Conservation (phyloP, 1,140 invertebrate genomes). For the Camponotus floridanus region DNA sequence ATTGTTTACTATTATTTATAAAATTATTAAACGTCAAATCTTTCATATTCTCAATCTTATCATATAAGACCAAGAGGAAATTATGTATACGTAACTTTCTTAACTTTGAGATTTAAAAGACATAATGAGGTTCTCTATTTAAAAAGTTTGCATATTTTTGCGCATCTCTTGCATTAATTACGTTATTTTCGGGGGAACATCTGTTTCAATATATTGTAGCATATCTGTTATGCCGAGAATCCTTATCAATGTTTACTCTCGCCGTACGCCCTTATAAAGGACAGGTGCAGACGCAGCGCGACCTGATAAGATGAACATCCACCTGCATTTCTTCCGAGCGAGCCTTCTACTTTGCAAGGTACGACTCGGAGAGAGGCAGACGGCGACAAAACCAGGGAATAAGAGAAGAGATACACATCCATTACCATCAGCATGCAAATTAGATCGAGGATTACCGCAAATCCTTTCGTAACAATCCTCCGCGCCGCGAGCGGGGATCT, state of each 20-base stretch:
- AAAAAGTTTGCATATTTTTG: constrained; percentile 6
- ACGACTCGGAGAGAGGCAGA: constrained; percentile 15
- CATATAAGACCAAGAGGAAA: not conserved
- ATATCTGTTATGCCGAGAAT: constrained; percentile 3
- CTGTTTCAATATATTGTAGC: not conserved
- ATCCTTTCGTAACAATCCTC: constrained; percentile 85
- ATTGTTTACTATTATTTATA: not conserved
- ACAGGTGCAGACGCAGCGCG: constrained; percentile 67
- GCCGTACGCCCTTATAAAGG: constrained; percentile 15
- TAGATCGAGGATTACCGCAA: constrained; percentile 85
- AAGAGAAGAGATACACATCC: constrained; percentile 85
- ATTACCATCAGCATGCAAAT: constrained; percentile 86
- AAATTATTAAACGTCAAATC: not conserved
- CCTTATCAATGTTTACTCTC: constrained; percentile 34
- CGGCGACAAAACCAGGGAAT: constrained; percentile 81
- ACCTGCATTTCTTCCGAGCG: constrained; percentile 62
- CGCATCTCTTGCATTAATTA: not conserved
- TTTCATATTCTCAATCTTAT: not conserved
- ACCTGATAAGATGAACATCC: constrained; percentile 64
- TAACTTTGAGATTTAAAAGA: not conserved
- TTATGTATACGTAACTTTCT: not conserved
- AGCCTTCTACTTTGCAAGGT: constrained; percentile 27
- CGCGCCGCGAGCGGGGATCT: constrained; percentile 74
- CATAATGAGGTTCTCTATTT: not conserved
- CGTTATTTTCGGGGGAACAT: constrained; percentile 7